phyloP scores from a whole-genome alignment of 2,113 vertebrate genomes.

The Vidua macroura region DNA sequence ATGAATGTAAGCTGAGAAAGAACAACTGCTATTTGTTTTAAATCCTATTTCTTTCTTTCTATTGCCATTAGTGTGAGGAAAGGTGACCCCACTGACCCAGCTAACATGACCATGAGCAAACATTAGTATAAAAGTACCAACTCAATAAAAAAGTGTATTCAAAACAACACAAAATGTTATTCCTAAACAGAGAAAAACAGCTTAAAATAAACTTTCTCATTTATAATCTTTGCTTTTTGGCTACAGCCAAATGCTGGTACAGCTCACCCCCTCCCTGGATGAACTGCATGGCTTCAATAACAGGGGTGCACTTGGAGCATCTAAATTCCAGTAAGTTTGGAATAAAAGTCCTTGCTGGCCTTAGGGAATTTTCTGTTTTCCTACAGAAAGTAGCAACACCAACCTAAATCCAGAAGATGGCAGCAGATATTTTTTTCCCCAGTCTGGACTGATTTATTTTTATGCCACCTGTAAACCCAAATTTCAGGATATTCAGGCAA shows the following conservation, averaged over 20 bases:
- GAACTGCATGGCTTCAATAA: neutral
- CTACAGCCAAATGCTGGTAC: neutral
- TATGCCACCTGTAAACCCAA: neutral
- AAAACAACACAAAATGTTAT: neutral
- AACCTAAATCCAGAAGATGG: neutral
- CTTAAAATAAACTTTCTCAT: neutral
- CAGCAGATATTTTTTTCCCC: neutral
- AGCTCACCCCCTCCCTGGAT: neutral
- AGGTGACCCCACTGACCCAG: neutral
- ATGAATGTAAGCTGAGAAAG: neutral
- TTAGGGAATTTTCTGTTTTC: accelerated
- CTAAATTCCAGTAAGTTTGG: neutral
- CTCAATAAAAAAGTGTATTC: neutral
- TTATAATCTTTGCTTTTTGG: neutral
- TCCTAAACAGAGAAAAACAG: neutral
- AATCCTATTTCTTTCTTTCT: neutral
- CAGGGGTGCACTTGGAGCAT: neutral
- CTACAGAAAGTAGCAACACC: neutral
- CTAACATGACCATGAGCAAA: neutral
- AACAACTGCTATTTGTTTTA: neutral
- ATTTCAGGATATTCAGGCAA: neutral
- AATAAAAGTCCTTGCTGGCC: neutral
- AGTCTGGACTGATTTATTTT: neutral
- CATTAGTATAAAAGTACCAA: neutral
- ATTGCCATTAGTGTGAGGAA: neutral